Evolutionary conservation across 2,113 vertebrate species (phyloP).

Genomic region (Arothron firmamentum): DNA sequence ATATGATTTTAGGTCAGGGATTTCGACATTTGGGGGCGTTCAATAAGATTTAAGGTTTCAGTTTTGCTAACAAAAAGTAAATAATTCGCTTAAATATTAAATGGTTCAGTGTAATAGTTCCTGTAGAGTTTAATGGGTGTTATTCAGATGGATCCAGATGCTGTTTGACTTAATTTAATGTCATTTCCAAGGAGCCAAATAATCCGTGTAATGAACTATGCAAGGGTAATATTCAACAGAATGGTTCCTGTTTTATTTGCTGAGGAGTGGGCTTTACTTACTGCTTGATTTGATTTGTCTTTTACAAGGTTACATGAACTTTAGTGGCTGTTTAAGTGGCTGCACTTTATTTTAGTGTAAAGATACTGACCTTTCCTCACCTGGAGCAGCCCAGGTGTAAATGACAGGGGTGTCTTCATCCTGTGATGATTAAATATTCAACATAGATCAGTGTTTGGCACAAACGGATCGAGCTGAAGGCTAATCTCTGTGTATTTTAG

Average conservation of each 20-base stretch:
- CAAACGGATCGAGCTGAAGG: neutral
- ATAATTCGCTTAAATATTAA: too few species aligned
- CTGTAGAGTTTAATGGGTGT: constrained; percentile 9
- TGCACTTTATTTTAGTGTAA: too few species aligned
- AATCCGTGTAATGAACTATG: constrained; percentile 40
- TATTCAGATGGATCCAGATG: constrained; percentile 5
- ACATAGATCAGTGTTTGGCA: too few species aligned
- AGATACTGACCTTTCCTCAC: neutral
- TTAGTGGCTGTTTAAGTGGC: too few species aligned
- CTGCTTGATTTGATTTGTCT: neutral
- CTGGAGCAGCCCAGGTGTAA: neutral
- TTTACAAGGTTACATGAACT: too few species aligned
- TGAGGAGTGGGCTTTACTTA: neutral
- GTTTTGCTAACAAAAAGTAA: too few species aligned
- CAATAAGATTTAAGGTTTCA: too few species aligned
- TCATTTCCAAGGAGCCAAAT: constrained; percentile 7
- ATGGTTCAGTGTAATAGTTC: too few species aligned
- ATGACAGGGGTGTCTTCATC: neutral
- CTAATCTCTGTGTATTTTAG: too few species aligned
- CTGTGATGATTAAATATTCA: too few species aligned
- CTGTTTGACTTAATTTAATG: neutral
- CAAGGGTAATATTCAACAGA: constrained; percentile 24
- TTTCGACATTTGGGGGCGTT: too few species aligned
- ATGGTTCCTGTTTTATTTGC: neutral
- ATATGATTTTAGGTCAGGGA: too few species aligned